Percentiles rank a stretch among this genome's conserved stretches.
Conservation (phyloP, 1,140 invertebrate species). For the Lordiphosa clarofinis region DNA sequence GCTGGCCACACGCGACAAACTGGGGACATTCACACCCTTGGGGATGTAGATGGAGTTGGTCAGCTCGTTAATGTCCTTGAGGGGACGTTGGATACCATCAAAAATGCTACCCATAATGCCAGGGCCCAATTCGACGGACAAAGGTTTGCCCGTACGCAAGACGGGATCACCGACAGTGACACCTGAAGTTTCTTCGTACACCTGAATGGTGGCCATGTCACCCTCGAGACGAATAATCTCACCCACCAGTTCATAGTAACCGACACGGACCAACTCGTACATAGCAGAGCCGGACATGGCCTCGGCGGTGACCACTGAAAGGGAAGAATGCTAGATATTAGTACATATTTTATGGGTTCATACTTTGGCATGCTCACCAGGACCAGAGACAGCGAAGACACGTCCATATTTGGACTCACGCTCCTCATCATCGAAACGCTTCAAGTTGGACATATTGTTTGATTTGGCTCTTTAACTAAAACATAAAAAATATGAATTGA, state of each 20-base stretch:
- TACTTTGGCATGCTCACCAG: slow-evolving; percentile 85
- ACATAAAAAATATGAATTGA: slow-evolving; percentile 19
- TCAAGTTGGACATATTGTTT: slow-evolving; percentile 83
- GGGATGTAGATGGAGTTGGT: slow-evolving; percentile 90
- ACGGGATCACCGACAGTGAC: slow-evolving; percentile 99
- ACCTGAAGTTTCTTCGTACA: slow-evolving; percentile 99
- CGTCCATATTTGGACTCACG: slow-evolving; percentile 95
- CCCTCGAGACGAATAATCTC: slow-evolving; percentile 99
- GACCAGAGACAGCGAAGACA: slow-evolving; percentile 98
- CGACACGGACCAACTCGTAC: slow-evolving; percentile 99
- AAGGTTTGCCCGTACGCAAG: slow-evolving; percentile 97
- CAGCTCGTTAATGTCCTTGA: slow-evolving; percentile 96
- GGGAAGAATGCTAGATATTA: neutral
- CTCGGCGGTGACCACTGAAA: slow-evolving; percentile 97
- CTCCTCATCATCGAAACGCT: slow-evolving; percentile 91
- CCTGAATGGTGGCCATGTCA: slow-evolving; percentile 99
- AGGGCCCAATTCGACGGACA: slow-evolving; percentile 97
- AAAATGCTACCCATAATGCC: slow-evolving; percentile 99
- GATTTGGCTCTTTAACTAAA: slow-evolving; percentile 58
- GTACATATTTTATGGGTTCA: neutral
- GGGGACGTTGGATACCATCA: slow-evolving; percentile 99
- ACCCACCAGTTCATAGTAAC: slow-evolving; percentile 98
- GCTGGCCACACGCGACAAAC: slow-evolving; percentile 87
- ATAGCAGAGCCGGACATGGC: slow-evolving; percentile 99
- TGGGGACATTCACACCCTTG: slow-evolving; percentile 98